Conservation (phyloP, 2,797 vertebrate species). For the Crossoptilon crossoptilon region DNA sequence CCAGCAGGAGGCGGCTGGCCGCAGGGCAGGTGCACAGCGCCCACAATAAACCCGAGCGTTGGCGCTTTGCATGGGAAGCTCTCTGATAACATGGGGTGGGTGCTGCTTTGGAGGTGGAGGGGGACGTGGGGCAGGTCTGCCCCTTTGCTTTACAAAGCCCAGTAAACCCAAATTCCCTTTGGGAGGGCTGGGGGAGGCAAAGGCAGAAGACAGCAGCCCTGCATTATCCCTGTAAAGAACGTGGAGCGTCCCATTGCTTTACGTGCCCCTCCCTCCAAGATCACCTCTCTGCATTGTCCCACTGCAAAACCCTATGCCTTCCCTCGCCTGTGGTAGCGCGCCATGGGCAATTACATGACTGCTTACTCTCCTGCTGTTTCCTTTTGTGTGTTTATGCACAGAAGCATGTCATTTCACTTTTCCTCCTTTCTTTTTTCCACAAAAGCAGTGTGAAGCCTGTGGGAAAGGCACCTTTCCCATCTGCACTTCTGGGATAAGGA, state of each 20-base stretch:
- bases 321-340: neutral
- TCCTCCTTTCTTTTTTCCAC: neutral
- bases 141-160: neutral
- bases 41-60: slow-evolving; percentile 44
- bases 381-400: neutral
- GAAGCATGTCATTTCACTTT: neutral
- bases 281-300: neutral
- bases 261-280: neutral
- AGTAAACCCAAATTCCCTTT: neutral
- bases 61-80: slow-evolving; percentile 36
- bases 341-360: neutral
- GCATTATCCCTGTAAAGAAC: neutral
- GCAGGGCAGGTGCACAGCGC: neutral
- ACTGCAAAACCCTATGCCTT: neutral
- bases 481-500: neutral
- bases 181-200: neutral
- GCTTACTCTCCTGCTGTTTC: neutral
- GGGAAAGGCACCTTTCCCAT: neutral
- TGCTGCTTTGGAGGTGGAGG: neutral
- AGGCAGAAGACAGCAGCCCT: neutral
- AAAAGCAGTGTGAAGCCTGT: neutral
- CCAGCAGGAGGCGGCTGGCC: neutral
- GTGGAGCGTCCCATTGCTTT: neutral
- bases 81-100: neutral
- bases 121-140: neutral